Base-by-base conservation (phyloP, 2,888 invertebrate genomes). In the Zygothrica quintamaculata region DNA sequence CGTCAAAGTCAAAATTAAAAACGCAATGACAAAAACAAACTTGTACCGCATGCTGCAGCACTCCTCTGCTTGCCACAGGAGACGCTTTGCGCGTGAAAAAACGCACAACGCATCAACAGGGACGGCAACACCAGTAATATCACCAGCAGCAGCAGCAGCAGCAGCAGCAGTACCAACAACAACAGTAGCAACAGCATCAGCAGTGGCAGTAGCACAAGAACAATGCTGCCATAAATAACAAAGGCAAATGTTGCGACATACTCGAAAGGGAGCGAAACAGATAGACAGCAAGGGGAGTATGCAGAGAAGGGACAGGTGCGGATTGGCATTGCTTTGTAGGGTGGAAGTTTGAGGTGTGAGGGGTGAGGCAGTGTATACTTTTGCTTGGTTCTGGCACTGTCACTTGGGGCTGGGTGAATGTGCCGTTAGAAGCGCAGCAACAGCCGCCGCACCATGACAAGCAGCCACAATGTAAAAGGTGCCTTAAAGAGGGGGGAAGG, bases 211-310 rank as follows among this genome's bases (percentile, higher is more conserved):
- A 60, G 48, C 66, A 61, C 59, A 77, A 31, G 48, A 65, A 70
- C 80, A 78, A 74, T 74, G 72, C 74, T 70, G 81, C 75, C 85
- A 85, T 84, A 85, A 85, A 87, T 79, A 84, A 84, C 87, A 81
- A 79, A 84, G 72, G 73, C 77, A 73, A 80, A 70, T 72, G 77
- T 72, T 73, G 76, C 65, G 62, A 59, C 73, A 73, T 60, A 65
- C 67, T 64, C 40, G 3, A 22, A 5, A 22, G 22, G 50, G 53
- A 44, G 12, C 3, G 12, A 37, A 52, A 36, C 39, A 42, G 34
- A 11, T 40, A 29, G 36, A 18, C 43, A 48, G 43, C 16, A 9
- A 55, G 56, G 65, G 58, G 39, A 34, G 26, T 37, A 33, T 46
- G 44, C 46, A 33, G 52, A 5, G 9, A 26, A 52, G 69, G 59